Base-by-base conservation (phyloP, 2,797 vertebrate genomes). In the Chrosomus eos region DNA sequence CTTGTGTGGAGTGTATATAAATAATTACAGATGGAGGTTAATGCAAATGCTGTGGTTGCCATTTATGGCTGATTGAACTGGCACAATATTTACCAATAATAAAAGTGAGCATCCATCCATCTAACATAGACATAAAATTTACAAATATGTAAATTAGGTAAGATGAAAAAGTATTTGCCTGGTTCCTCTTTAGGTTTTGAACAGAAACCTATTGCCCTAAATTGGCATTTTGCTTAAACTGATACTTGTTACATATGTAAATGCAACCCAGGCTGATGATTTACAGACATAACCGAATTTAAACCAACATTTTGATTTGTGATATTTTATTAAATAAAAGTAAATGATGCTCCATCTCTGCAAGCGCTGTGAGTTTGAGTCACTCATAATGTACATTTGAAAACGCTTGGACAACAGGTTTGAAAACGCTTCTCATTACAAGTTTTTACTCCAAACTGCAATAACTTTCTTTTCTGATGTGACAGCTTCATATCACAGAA, bases 31-130 rank as follows among this genome's bases (percentile, higher is more conserved):
- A 40, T 26, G 31, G 48, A 53, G 19, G 26, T 13, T 60, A 0
- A 60, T 72, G 80, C 53, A 81, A 81, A 81, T 58, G 4, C 19
- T 73, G 80, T 7, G 53, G 80, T 58, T 14, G 8, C 10, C 40
- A 21, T 58, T 70, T 55, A 62, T 72, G 18, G 31, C 11, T 82
- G 53, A 82, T 33, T 13, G 8, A 45, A 45, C 38, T 48, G 19
- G 18, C 66, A 81, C 3, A 38, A 36, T 28, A 45, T 55, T 72
- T 43, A 72, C 26, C 68, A 36, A 60, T 5, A 14, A 80, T 68
- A 80, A 23, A 53, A 71, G 36, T 18, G 36, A 3, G 38, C 53
- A 43, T 60, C 19, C 21, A 81, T 70, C 51, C 3, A 23, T 60
- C 9, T 31, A 64, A 21, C n/a, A 62, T 7, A 1, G 3, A 40